Base-by-base conservation (phyloP, 1,140 invertebrate species). In the Helicoverpa armigera region DNA sequence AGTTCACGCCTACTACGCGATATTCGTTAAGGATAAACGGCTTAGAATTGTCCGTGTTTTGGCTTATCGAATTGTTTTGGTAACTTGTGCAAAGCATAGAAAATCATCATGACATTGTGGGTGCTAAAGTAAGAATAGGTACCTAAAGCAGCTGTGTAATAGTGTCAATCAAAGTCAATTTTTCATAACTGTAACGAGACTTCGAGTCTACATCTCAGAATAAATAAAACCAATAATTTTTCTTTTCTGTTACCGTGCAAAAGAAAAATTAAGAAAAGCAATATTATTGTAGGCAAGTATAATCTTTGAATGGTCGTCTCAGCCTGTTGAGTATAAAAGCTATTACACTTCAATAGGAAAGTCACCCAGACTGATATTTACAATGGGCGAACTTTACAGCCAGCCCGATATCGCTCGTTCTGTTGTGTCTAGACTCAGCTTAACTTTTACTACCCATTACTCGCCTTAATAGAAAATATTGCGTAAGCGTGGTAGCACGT, bases 371-470 rank as follows among this genome's bases (percentile, higher is more conserved):
- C 43, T 50, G 65, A 69, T 69, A 50, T 69, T 50, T 69, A 69
- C 65, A 69, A 69, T 69, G 43, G 65, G 43, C 16, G 50, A 69
- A 69, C 65, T 69, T 69, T 61, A 29, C 31, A 69, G 65, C 18
- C 65, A 69, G 35, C 16, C 7, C 61, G 35, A 65, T 65, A 65
- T 31, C 18, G 43, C 12, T 69, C 43, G 18, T 69, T 69, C 43
- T 50, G n/a, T 69, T 16, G 23, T 29, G 13, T 61, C 23, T 13
- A 23, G 56, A 29, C 14, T 60, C 12, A 60, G 14, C 16, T 23
- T 11, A 60, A 60, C 56, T 60, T 35, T 16, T 48, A 67, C 35
- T 67, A 48, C 16, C n/a, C 35, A 35, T 67, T 67, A 16, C 35
- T 67, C 18, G 43, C 16, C 43, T 35, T 12, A 48, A 67, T n/a